Conservation (phyloP, 2,797 vertebrate genomes). For the Sarcophilus harrisii region DNA sequence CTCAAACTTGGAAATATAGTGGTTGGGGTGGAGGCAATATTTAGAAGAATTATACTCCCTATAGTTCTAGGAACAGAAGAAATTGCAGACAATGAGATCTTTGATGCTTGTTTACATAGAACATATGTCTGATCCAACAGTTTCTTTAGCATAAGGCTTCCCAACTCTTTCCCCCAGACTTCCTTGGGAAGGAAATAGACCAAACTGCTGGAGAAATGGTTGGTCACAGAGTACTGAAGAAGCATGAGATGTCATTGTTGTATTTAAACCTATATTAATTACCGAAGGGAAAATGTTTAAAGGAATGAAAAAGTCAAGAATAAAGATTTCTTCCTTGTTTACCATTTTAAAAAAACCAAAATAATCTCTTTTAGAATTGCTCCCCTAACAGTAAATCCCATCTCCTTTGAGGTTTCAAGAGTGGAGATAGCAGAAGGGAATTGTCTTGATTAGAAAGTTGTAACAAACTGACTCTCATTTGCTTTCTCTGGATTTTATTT, state of each 20-base stretch:
- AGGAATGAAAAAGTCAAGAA: slow-evolving; percentile 25
- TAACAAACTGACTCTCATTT: slow-evolving; percentile 63
- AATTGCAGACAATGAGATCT: slow-evolving; percentile 45
- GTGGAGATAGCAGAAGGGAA: slow-evolving; percentile 5
- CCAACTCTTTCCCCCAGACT: neutral
- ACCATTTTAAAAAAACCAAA: neutral
- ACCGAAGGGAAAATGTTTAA: slow-evolving; percentile 38
- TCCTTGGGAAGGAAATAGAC: slow-evolving; percentile 12
- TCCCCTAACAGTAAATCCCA: slow-evolving; percentile 35
- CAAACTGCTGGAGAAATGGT: slow-evolving; percentile 9
- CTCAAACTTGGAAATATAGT: slow-evolving; percentile 22
- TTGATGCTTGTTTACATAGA: slow-evolving; percentile 51
- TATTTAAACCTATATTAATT: slow-evolving; percentile 55
- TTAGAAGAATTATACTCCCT: slow-evolving; percentile 38
- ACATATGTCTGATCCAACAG: neutral
- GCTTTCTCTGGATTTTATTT: slow-evolving; percentile 66
- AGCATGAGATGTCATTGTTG: slow-evolving; percentile 7
- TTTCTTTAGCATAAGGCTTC: neutral
- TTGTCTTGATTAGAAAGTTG: slow-evolving; percentile 25
- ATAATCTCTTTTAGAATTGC: slow-evolving; percentile 25
- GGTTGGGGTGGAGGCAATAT: neutral
- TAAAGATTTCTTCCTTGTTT: slow-evolving; percentile 33
- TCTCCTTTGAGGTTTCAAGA: slow-evolving; percentile 16
- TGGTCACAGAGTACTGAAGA: slow-evolving; percentile 29
- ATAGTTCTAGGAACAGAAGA: slow-evolving; percentile 54